Evolutionary conservation across 1,140 invertebrate species (phyloP), one percentile per base, ranked within the genome.

Genomic region (Pinna nobilis): DNA sequence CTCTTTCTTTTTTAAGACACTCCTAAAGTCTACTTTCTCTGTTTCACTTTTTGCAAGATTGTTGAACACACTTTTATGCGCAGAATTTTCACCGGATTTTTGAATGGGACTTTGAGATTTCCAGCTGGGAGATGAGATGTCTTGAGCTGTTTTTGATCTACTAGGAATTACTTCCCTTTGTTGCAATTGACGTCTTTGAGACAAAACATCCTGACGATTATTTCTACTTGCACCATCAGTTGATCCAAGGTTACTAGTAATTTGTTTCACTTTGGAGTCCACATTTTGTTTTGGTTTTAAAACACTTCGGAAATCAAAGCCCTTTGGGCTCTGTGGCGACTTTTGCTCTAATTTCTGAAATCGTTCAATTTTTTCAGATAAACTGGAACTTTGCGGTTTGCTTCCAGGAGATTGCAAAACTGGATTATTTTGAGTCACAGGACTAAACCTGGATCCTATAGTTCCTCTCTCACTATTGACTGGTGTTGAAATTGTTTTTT

Each of bases 221-320:
- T n/a, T 9, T 11, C 9, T 44, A 44, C n/a, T 44, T 44, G 9
- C n/a, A 11, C 39, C 39, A 44, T n/a, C 39, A 44, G 9, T n/a
- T 44, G 39, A 11, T 9, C 9, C 9, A 11, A 9, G 9, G 9
- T 44, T n/a, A n/a, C n/a, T n/a, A 44, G 39, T 9, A 44, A 44
- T 9, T 25, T 53, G 50, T 13, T 23, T 11, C 9, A 11, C 9
- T 53, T 11, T 53, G 13, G 9, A 7, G 50, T 23, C 23, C 9
- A 23, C 23, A 41, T 44, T 41, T 28, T 55, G 30, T 11, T 39
- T 51, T 13, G 65, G 55, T 60, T 70, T 70, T 32, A 76, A 37
- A 35, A 76, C 68, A 66, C 63, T 63, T 50, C 74, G 39, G 53
- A 70, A 76, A 28, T 76, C 74, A 23, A 66, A 25, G 23, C 61